A percentile compares a stretch with the other conserved stretches of the same genome.
phyloP scores from a whole-genome alignment of 1,140 invertebrate genomes.

The Cydia amplana region DNA sequence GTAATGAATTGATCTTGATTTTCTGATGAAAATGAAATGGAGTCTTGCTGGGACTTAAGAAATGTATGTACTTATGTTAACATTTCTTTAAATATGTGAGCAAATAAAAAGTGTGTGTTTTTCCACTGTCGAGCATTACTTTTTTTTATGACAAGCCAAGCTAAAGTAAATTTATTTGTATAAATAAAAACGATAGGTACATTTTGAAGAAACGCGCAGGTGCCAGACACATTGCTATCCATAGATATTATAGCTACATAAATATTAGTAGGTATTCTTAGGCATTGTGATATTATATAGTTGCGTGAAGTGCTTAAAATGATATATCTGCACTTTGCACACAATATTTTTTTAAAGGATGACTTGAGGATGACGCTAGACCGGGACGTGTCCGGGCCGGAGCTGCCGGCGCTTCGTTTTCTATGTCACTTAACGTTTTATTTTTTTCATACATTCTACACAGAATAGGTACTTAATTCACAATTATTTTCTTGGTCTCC shows the following conservation, averaged over 20 bases:
- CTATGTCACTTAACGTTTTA: too few species aligned
- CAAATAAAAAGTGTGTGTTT: not conserved
- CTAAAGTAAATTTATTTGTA: not conserved
- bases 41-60: not conserved
- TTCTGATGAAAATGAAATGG: not conserved
- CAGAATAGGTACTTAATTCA: too few species aligned
- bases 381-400: too few species aligned
- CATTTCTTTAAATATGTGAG: not conserved
- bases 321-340: too few species aligned
- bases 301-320: too few species aligned
- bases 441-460: too few species aligned
- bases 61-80: too few species aligned
- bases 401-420: too few species aligned
- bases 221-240: not conserved
- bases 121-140: not conserved
- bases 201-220: not conserved
- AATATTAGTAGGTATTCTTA: not conserved
- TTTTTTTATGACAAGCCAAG: not conserved
- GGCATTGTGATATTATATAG: too few species aligned
- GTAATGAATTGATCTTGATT: conserved; percentile 6
- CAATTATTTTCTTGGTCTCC: too few species aligned
- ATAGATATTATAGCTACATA: not conserved
- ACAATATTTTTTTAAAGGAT: too few species aligned
- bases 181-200: not conserved
- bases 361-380: too few species aligned